Evolutionary conservation across 2,888 invertebrate genomes (phyloP).

Genomic region (Eurytoma californica): DNA sequence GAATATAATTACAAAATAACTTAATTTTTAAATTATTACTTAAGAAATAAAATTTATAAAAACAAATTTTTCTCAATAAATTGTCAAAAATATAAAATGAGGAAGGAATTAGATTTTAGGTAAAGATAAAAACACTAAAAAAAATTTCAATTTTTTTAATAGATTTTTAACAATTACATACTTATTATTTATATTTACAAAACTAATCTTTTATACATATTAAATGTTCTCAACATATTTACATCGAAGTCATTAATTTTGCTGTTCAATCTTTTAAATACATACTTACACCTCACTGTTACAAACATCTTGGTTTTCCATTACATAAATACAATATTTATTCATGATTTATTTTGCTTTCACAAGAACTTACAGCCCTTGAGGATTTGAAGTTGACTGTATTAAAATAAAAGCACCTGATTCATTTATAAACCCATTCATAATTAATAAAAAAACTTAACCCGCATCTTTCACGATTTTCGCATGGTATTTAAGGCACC

Average conservation of each 20-base stretch:
- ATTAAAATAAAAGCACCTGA: constrained; percentile 42
- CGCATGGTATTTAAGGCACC: constrained; percentile 53
- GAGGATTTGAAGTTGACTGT: not conserved
- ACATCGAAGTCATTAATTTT: constrained; percentile 34
- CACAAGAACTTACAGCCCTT: constrained; percentile 14
- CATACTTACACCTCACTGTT: constrained; percentile 27
- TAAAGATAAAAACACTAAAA: constrained; percentile 1
- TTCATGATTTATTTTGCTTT: constrained; percentile 10
- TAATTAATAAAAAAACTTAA: constrained; percentile 28
- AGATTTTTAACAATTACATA: constrained; percentile 49
- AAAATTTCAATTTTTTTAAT: constrained; percentile 52
- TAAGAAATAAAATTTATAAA: not conserved
- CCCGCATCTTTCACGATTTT: constrained; percentile 4
- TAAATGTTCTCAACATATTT: constrained; percentile 45
- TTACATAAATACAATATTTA: constrained; percentile 20
- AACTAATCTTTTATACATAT: constrained; percentile 41
- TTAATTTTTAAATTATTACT: not conserved
- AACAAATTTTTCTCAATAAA: not conserved
- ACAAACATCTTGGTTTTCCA: constrained; percentile 27
- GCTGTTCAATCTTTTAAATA: constrained; percentile 31
- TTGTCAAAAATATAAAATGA: not conserved
- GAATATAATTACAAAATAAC: not conserved
- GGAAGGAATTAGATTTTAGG: not conserved
- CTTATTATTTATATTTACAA: constrained; percentile 45
- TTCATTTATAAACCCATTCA: constrained; percentile 28